Evolutionary conservation across 2,113 vertebrate genomes (phyloP).

Genomic region (Dolichotis patagonum): DNA sequence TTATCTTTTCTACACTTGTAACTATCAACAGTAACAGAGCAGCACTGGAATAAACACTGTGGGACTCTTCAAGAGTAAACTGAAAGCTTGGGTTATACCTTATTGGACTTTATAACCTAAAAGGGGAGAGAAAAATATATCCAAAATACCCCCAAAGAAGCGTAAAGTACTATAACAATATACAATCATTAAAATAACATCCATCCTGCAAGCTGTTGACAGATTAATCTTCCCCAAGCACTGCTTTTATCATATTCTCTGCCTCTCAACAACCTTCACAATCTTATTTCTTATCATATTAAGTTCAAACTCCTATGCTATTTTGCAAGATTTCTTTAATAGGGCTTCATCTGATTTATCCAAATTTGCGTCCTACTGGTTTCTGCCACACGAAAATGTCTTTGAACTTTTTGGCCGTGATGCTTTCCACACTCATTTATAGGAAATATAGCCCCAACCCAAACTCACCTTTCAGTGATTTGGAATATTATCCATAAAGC

Average conservation of each 20-base stretch:
- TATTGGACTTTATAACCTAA: conserved; percentile 67
- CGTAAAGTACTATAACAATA: conserved; percentile 79
- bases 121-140: conserved; percentile 72
- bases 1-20: conserved; percentile 20
- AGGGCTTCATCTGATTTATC: conserved; percentile 62
- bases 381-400: neutral
- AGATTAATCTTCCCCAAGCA: conserved; percentile 78
- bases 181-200: conserved; percentile 79
- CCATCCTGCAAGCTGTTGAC: conserved; percentile 68
- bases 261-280: conserved; percentile 62
- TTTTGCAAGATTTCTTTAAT: conserved; percentile 61
- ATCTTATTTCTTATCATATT: conserved; percentile 71
- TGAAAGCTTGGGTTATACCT: conserved; percentile 54
- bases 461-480: neutral
- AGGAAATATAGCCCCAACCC: neutral
- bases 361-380: conserved; percentile 65
- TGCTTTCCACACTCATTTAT: neutral
- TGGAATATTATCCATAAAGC: neutral
- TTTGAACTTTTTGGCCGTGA: neutral
- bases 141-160: conserved; percentile 76
- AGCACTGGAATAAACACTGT: neutral
- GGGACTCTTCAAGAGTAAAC: conserved; percentile 31
- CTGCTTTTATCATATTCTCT: conserved; percentile 72
- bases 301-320: conserved; percentile 58
- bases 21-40: neutral